These are phyloP conservation scores for Aspidiotus destructor DNA, from an alignment of 2,888 invertebrate genomes.

Conservation along the genomic window DNA sequence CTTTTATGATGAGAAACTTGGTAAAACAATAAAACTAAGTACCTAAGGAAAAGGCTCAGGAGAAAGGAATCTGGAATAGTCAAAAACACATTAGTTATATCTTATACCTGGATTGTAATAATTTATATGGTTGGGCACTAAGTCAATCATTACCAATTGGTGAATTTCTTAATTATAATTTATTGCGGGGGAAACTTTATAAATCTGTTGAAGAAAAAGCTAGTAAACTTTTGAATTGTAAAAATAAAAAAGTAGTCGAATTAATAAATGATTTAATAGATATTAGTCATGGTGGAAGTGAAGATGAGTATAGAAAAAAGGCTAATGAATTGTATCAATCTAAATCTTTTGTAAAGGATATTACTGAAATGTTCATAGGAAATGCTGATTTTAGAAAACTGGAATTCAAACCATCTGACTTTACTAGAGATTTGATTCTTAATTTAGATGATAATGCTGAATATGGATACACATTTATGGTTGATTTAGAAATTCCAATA, in stretches of 20 bases:
- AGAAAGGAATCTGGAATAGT: slow-evolving; percentile 11
- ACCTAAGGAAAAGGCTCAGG: neutral
- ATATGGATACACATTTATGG: slow-evolving; percentile 12
- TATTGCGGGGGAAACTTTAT: no score
- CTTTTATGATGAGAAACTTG: slow-evolving; percentile 13
- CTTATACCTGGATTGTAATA: slow-evolving; percentile 13
- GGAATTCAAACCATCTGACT: neutral
- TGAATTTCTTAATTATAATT: slow-evolving; percentile 9
- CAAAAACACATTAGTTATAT: slow-evolving; percentile 15
- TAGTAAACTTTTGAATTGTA: no score
- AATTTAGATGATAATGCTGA: slow-evolving; percentile 15
- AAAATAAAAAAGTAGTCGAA: no score
- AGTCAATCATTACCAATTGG: slow-evolving; percentile 10
- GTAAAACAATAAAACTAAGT: slow-evolving; percentile 11
- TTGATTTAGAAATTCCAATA: slow-evolving; percentile 10
- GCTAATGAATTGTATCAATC: no score
- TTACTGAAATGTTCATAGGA: neutral
- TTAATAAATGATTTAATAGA: neutral
- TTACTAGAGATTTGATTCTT: slow-evolving; percentile 5
- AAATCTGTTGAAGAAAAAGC: no score
- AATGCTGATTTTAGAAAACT: neutral
- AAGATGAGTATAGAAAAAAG: no score
- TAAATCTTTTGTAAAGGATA: neutral
- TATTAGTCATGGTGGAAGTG: no score
- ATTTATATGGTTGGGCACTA: slow-evolving; percentile 9